Conservation (phyloP, 2,888 invertebrate genomes). For the Aquatica leii region DNA sequence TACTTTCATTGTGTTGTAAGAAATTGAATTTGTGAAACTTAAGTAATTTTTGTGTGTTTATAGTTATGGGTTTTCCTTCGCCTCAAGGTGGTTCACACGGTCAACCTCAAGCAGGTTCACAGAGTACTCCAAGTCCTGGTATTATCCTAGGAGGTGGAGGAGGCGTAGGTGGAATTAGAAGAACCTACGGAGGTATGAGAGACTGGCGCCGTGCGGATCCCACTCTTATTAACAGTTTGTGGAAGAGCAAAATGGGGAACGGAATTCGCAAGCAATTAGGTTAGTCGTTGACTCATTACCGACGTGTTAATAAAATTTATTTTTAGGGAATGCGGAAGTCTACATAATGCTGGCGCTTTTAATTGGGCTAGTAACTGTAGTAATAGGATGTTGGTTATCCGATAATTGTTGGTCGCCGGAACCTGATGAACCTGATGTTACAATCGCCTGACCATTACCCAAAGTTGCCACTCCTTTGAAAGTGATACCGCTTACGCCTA, state of each 20-base stretch:
- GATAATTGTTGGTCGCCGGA: conserved; percentile 83
- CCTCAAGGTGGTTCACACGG: conserved; percentile 68
- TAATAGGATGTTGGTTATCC: conserved; percentile 79
- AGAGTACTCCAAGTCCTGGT: conserved; percentile 62
- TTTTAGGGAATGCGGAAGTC: conserved; percentile 76
- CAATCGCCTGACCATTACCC: conserved; percentile 74
- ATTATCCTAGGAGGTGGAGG: conserved; percentile 60
- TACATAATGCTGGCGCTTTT: conserved; percentile 77
- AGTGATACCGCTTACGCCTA: conserved; percentile 42
- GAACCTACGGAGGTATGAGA: conserved; percentile 67
- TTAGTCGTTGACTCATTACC: conserved; percentile 51
- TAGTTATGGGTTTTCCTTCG: conserved; percentile 62
- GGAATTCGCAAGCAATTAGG: conserved; percentile 73
- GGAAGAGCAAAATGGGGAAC: conserved; percentile 77
- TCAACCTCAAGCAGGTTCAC: conserved; percentile 60
- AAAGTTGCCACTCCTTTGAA: conserved; percentile 65
- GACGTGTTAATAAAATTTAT: neutral
- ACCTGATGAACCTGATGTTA: conserved; percentile 70
- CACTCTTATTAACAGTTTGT: conserved; percentile 75
- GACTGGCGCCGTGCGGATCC: conserved; percentile 79
- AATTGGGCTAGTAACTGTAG: conserved; percentile 76
- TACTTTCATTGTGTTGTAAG: no score
- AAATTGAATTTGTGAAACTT: no score
- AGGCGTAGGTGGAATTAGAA: conserved; percentile 67
- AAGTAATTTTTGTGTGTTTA: no score